Evolutionary conservation across 1,140 invertebrate genomes (phyloP), one percentile per base, ranked within the genome.

Genomic region (Leptinotarsa texana): DNA sequence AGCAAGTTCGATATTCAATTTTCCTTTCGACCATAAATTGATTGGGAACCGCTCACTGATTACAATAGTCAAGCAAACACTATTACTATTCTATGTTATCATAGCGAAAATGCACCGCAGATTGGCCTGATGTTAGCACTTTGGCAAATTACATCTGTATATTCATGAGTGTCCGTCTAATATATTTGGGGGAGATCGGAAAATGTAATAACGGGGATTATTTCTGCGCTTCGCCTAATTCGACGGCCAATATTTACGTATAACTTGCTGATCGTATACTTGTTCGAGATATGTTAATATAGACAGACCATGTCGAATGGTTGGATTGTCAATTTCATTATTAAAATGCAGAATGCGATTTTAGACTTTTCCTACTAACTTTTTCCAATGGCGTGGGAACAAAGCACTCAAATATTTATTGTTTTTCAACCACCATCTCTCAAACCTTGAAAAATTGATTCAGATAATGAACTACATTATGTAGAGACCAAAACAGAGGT

Each of bases 61-160:
- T 70, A 70, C 69, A 70, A 70, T 70, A 70, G 69, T 70, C 47
- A 51, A 47, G 70, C 70, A 72, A 72, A 72, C 69, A 61, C 51
- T 71, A 71, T 71, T 71, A 61, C 24, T 63, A 72, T 72, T 72
- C 70, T 27, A 42, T 72, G 57, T 72, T 72, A 72, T 72, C 42
- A 72, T 72, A 72, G 49, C 57, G 70, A 62, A 49, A 72, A 72
- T 72, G 21, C 51, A 63, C 70, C 70, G 51, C 70, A 72, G 70
- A 72, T 62, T 72, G 70, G 70, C 51, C 33, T 24, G 68, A 75
- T 75, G 68, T 70, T 63, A 47, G 74, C 74, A 75, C 74, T 75
- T 73, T 75, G 51, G 61, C 57, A 75, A 71, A 75, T 75, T 75
- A 75, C 74, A 75, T 75, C 74, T 71, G 74, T 75, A 72, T 75